Evolutionary conservation across 2,797 vertebrate species (phyloP), one percentile per base, ranked within the genome.

Genomic region (Myotis vivesi): DNA sequence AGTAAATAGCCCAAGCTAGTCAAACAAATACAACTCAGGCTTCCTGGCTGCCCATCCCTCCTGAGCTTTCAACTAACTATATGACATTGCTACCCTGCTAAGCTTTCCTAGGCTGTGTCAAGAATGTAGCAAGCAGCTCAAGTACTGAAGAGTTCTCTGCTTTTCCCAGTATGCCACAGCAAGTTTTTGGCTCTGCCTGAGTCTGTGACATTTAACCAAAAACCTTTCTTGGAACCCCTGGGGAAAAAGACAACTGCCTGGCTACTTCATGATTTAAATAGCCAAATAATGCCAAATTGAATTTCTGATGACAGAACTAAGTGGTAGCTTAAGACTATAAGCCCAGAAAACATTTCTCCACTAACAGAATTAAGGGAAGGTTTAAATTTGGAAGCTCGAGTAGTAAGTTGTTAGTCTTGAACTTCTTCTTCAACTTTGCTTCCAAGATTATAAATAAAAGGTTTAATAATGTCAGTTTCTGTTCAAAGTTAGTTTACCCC

Each of bases 161-260:
- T 71, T 87, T 96, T 69, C 88, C 79, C 69, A 86, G 33, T 92
- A 84, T 94, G 75, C 22, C 38, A 62, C 38, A 92, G 88, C 36
- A 92, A 85, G 55, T 12, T 89, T 97, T 92, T 84, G 83, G 72
- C 89, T 94, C 80, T 92, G 20, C 6, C 64, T 73, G 46, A 94
- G 46, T 8, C 80, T 64, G 44, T 88, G 90, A 92, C 79, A 94
- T 95, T 96, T 94, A 86, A 86, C 55, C 64, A 86, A 8, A 94
- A 73, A 90, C 77, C 69, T 85, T 95, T 86, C 90, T 90, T 96
- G 76, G 85, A 97, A 87, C 36, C 41, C 38, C 12, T 90, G 84
- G 46, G 59, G 87, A 66, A 59, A 92, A 96, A 95, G 76, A 93
- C 68, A 94, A 73, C 33, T 6, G 8, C 73, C 49, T 94, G 68